phyloP scores from a whole-genome alignment of 2,797 vertebrate genomes.

The Poecilia wingei region DNA sequence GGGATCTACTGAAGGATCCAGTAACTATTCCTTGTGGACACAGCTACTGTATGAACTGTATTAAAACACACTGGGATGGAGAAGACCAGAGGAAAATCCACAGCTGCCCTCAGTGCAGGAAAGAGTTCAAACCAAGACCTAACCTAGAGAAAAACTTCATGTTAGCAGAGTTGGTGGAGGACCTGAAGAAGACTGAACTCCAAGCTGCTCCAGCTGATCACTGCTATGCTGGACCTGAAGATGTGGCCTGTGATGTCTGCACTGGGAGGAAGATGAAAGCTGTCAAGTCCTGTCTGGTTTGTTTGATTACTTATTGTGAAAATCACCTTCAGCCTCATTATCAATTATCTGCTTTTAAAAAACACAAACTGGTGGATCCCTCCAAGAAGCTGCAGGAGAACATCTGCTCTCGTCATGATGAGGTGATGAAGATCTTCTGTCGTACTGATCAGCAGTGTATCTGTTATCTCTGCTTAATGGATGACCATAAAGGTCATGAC shows the following conservation, averaged over 20 bases:
- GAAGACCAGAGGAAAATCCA: no score
- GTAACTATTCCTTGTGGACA: no score
- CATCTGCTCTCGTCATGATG: slow-evolving; percentile 16
- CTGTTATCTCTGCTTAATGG: no score
- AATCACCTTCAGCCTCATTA: no score
- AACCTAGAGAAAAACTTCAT: neutral
- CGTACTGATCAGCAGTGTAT: no score
- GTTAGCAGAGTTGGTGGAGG: neutral
- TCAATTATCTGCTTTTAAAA: no score
- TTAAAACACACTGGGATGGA: no score
- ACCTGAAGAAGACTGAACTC: neutral
- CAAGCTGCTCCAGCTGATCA: neutral
- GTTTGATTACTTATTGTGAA: neutral
- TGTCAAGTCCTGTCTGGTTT: neutral
- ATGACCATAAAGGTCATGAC: no score
- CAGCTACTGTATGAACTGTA: no score
- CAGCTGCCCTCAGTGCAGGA: neutral
- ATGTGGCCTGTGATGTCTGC: neutral
- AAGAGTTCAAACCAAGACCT: neutral
- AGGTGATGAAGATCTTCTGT: slow-evolving; percentile 15
- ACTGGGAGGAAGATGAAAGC: neutral
- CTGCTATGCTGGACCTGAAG: neutral
- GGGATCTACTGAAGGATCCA: no score
- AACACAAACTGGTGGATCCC: no score
- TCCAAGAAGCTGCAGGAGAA: no score